These are phyloP conservation scores for Ptychobarbus kaznakovi DNA, from an alignment of 2,797 vertebrate species.

Conservation along the genomic window DNA sequence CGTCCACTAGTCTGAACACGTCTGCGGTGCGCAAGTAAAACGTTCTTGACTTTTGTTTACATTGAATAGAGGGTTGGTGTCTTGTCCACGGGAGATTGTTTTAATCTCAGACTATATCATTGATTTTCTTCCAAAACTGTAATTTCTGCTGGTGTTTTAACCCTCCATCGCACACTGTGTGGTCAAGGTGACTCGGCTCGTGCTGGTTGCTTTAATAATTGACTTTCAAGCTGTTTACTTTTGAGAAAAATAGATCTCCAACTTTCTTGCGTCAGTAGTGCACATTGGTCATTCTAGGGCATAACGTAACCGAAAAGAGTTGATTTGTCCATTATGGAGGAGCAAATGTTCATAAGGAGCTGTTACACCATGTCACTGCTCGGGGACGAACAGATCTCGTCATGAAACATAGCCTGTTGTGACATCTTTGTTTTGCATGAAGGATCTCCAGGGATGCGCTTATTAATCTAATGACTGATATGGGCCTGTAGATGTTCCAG, in stretches of 20 bases:
- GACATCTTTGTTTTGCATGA: slow-evolving; percentile 47
- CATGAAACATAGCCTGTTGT: slow-evolving; percentile 32
- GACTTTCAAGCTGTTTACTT: slow-evolving; percentile 25
- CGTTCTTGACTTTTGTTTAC: slow-evolving; percentile 16
- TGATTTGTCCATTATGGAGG: not conserved
- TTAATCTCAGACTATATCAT: slow-evolving; percentile 23
- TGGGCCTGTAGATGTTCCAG: slow-evolving; percentile 39
- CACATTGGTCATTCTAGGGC: not conserved
- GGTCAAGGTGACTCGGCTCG: slow-evolving; percentile 18
- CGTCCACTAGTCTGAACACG: slow-evolving; percentile 19
- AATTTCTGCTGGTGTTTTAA: slow-evolving; percentile 13
- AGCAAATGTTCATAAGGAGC: not conserved
- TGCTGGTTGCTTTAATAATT: slow-evolving; percentile 26
- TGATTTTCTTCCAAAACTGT: slow-evolving; percentile 31
- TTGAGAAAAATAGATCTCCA: not conserved
- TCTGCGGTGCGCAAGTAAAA: not conserved
- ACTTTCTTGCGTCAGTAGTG: not conserved
- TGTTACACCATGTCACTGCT: slow-evolving; percentile 17
- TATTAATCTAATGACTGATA: slow-evolving; percentile 54
- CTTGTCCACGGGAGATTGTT: slow-evolving; percentile 3
- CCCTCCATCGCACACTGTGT: not conserved
- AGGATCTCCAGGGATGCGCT: slow-evolving; percentile 33
- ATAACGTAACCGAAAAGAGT: not conserved
- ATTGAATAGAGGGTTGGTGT: not conserved
- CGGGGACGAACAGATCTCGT: slow-evolving; percentile 15